These are phyloP conservation scores for Amphibalanus amphitrite DNA, from an alignment of 1,140 invertebrate genomes.

Conservation along the genomic window DNA sequence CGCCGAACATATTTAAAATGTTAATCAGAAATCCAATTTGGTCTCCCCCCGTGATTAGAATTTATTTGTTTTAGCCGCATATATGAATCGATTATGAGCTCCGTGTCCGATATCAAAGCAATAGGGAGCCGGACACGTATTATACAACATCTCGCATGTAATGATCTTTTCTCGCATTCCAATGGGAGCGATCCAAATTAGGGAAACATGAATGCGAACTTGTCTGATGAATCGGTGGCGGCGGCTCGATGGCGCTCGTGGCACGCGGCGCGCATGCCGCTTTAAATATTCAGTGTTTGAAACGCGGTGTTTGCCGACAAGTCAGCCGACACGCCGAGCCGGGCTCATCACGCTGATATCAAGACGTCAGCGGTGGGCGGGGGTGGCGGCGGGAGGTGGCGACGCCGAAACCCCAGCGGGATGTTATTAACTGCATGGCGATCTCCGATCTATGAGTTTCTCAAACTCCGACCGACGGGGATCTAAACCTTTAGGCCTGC, in stretches of 20 bases:
- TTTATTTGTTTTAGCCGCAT: constrained; percentile 1
- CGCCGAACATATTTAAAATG: background rate
- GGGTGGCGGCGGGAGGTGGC: too few species aligned
- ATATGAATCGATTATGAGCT: background rate
- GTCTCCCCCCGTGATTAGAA: background rate
- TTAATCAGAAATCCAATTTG: background rate
- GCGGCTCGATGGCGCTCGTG: background rate
- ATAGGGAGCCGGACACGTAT: background rate
- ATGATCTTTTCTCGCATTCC: constrained; percentile 1
- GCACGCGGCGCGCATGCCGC: background rate
- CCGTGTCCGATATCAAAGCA: background rate
- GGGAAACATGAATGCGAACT: background rate
- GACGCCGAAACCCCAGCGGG: too few species aligned
- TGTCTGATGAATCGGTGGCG: background rate
- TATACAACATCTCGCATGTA: constrained; percentile 1
- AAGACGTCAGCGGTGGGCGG: background rate
- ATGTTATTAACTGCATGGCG: too few species aligned
- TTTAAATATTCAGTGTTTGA: background rate
- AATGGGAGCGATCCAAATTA: background rate
- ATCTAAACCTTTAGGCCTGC: too few species aligned
- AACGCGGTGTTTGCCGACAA: background rate
- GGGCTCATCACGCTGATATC: background rate
- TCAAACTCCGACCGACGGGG: too few species aligned
- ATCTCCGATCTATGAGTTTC: too few species aligned
- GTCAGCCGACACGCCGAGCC: too few species aligned